Evolutionary conservation across 2,113 vertebrate species (phyloP), one percentile per base, ranked within the genome.

Genomic region (Peromyscus maniculatus): DNA sequence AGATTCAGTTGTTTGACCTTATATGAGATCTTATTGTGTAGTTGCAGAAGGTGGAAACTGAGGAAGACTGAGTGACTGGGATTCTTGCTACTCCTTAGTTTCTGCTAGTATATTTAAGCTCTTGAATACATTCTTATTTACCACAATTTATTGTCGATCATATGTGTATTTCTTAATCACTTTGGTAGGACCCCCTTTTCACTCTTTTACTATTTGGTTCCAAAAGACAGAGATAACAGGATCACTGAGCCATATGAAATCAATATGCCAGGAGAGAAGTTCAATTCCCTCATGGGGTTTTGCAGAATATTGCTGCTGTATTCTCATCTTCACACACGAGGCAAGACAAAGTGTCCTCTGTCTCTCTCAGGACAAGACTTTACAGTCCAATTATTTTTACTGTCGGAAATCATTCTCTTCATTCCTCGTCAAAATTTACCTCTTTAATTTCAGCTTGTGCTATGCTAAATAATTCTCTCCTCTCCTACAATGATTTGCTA

Each of bases 371-470:
- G 9, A 84, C 90, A 64, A 31, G 39, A 93, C 52, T 95, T 96
- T 57, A 93, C 36, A 79, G 67, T 84, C 67, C 62, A 88, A 39
- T 96, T 93, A 94, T 78, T 84, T 89, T 92, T 87, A 57, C 78
- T 79, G 84, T 96, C 55, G 28, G 31, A 55, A 96, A 95, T 43
- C 28, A 90, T 96, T 94, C 88, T 84, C 71, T 96, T 92, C 55
- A 64, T 89, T 80, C 55, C 64, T 80, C 15, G 17, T 82, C 39
- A 77, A 93, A 93, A 97, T 95, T 78, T 93, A 66, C 90, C 46
- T 83, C 55, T 26, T 87, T 92, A 79, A 94, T 88, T 94, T 95
- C 36, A 92, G 22, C 43, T 75, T 57, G 75, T 78, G 36, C 22
- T 33, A n/a, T 69, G 43, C 24, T 94, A 74, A 96, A 84, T 91